Evolutionary conservation across 1,140 invertebrate species (phyloP).

Genomic region (Rhyacophila brunnea): DNA sequence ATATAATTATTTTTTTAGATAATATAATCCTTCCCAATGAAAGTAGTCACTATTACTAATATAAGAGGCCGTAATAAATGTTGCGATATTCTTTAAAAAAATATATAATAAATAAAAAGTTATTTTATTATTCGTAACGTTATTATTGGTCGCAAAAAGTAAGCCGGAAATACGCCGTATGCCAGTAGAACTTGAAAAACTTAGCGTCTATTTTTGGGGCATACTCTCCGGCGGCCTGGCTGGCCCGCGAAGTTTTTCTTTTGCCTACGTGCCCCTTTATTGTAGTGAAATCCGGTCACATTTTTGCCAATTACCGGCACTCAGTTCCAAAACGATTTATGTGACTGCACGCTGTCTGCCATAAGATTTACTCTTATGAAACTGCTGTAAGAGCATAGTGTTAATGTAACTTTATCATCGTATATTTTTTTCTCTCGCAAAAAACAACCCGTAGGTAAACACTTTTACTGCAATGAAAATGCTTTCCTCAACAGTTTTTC

Average conservation of each 20-base stretch:
- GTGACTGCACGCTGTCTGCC: constrained; percentile 14
- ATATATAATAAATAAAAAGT: too few relatives aligned
- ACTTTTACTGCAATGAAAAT: constrained; percentile 1
- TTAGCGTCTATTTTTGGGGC: constrained; percentile 4
- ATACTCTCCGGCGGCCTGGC: background rate
- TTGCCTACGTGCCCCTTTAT: too few relatives aligned
- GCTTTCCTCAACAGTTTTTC: background rate
- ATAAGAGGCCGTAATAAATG: too few relatives aligned
- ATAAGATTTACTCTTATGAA: constrained; percentile 26
- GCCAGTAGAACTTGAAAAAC: background rate
- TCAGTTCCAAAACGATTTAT: constrained; percentile 27
- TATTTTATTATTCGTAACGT: too few relatives aligned
- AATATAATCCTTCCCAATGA: too few relatives aligned
- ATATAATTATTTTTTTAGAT: too few relatives aligned
- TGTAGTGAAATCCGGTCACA: constrained; percentile 21
- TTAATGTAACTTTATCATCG: constrained; percentile 5
- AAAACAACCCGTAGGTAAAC: background rate
- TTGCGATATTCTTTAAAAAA: too few relatives aligned
- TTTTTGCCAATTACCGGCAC: constrained; percentile 31
- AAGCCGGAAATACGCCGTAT: background rate
- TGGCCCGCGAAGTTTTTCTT: too few relatives aligned
- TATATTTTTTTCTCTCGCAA: background rate
- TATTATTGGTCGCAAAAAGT: too few relatives aligned
- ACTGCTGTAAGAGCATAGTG: constrained; percentile 4
- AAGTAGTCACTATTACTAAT: too few relatives aligned